phyloP scores from a whole-genome alignment of 1,140 invertebrate genomes.

The Mamestra configurata region DNA sequence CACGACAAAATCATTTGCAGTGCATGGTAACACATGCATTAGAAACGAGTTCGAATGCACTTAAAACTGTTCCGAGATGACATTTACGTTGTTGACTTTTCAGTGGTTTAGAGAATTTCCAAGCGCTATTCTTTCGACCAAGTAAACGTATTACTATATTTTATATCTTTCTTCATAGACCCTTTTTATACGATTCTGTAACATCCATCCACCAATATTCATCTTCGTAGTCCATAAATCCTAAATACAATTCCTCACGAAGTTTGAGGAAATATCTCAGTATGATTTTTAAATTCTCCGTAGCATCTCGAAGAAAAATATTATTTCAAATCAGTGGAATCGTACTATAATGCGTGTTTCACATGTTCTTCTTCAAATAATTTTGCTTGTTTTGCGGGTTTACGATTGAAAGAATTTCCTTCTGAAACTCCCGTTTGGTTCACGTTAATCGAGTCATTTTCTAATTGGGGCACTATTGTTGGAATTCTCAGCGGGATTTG shows the following conservation, averaged over 20 bases:
- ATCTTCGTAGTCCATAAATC: constrained; percentile 1
- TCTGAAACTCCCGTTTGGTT: neutral
- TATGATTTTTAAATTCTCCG: neutral
- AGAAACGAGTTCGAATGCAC: too few species aligned
- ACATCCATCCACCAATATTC: neutral
- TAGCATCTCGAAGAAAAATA: constrained; percentile 1
- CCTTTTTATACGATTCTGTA: neutral
- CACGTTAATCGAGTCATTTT: constrained; percentile 30
- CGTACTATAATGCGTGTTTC: constrained; percentile 3
- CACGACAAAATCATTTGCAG: constrained; percentile 29
- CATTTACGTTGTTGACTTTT: too few species aligned
- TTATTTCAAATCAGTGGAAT: constrained; percentile 16
- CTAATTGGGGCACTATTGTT: constrained; percentile 27
- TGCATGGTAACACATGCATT: too few species aligned
- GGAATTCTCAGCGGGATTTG: constrained; percentile 1
- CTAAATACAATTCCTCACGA: neutral
- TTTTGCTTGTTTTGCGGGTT: constrained; percentile 8
- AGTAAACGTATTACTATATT: too few species aligned
- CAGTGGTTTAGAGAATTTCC: too few species aligned
- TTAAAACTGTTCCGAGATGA: too few species aligned
- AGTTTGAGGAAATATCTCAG: constrained; percentile 17
- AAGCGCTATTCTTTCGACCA: too few species aligned
- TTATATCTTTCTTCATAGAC: neutral
- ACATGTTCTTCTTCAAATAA: constrained; percentile 9
- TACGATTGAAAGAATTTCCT: neutral